Base-by-base conservation (phyloP, 2,113 vertebrate genomes). In the Perccottus glenii region DNA sequence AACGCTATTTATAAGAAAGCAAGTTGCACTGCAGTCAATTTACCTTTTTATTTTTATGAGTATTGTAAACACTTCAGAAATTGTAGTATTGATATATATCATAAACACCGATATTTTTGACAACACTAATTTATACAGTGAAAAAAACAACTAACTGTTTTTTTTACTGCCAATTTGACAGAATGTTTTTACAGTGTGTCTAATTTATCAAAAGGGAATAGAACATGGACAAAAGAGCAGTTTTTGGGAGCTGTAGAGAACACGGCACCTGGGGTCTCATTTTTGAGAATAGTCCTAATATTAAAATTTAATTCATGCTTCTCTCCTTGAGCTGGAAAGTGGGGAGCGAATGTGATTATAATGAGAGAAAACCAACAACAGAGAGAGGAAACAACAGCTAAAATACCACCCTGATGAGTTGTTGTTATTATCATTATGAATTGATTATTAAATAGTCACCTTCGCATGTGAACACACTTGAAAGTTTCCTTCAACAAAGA, bases 271-370 rank as follows among this genome's bases (percentile, higher is more conserved):
- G 65, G 49, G 64, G 65, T 57, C 64, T 81, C 73, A 55, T 79
- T 75, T 67, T 33, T 16, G 14, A 70, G 16, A 63, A 62, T 45
- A 40, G 59, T 65, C 42, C 57, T 53, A 70, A 75, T 81, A 73
- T 73, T 76, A 66, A 71, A 81, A 75, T 59, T 27, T 55, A 55
- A 79, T 69, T 83, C 64, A 75, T 76, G 46, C 51, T 56, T 78
- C 46, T 12, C 48, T 53, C 35, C 44, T 63, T 11, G 46, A 59
- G 69, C 55, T 55, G 43, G 50, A 38, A 12, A 62, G 43, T 45
- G 48, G 16, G 19, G 35, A 50, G 33, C 3, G 49, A 76, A 65
- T 48, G 16, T 44, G 53, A 75, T 70, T 67, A 46, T 44, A 46
- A 53, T 1, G 8, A 35, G n/a, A 38, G 52, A 6, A 70, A 65